A percentile compares a stretch with the other conserved stretches of the same genome.
Conservation (phyloP, 2,113 vertebrate species). For the Thalassarche chlororhynchos region DNA sequence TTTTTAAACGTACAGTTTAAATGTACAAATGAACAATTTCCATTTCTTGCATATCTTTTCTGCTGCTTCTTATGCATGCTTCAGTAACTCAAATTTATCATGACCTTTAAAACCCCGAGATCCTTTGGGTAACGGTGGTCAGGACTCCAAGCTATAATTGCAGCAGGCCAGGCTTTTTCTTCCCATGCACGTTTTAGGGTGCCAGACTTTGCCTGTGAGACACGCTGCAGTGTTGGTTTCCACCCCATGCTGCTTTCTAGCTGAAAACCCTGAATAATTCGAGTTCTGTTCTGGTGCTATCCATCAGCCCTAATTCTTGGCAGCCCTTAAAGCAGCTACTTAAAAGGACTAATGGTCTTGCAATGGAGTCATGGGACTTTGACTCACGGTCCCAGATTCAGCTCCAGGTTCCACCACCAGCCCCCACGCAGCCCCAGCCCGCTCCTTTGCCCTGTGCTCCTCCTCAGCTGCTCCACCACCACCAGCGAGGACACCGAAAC, state of each 20-base stretch:
- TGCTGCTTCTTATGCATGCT: neutral
- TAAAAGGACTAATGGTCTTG: conserved; percentile 44
- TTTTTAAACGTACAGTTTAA: neutral
- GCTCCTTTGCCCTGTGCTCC: neutral
- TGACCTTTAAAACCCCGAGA: neutral
- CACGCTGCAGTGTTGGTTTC: neutral
- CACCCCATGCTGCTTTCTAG: neutral
- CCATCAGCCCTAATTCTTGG: conserved; percentile 43
- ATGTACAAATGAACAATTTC: neutral
- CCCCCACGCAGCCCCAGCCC: neutral
- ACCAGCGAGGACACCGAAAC: rapidly evolving
- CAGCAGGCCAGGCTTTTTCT: neutral
- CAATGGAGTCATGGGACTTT: conserved; percentile 52
- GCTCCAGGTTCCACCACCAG: conserved; percentile 9
- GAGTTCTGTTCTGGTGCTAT: conserved; percentile 5
- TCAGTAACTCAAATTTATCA: neutral
- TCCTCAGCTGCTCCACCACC: neutral
- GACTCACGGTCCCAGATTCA: conserved; percentile 16
- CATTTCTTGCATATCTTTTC: neutral
- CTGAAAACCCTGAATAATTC: neutral
- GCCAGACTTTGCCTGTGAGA: neutral
- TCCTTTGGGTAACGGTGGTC: neutral
- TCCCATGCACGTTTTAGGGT: neutral
- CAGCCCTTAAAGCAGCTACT: conserved; percentile 29
- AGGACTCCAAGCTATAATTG: neutral